Conservation (phyloP, 2,797 vertebrate species). For the Petrocephalus schoutedeni region DNA sequence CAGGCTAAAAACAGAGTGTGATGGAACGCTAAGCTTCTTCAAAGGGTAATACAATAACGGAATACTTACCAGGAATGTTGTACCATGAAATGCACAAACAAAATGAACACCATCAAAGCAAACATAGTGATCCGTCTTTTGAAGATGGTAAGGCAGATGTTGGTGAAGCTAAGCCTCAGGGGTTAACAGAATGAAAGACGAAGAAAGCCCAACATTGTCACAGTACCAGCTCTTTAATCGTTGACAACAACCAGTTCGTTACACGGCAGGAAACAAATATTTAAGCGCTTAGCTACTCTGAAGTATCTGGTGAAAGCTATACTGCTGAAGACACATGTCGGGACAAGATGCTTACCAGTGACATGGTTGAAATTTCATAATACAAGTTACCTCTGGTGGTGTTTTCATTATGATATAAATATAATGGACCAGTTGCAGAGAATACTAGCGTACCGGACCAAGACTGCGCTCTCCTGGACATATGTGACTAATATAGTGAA, state of each 20-base stretch:
- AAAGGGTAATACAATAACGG: neutral
- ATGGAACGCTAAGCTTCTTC: neutral
- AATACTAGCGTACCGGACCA: neutral
- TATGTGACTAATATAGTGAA: neutral
- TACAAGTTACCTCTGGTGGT: neutral
- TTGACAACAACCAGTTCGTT: neutral
- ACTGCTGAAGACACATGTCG: neutral
- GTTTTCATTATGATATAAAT: neutral
- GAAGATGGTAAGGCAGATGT: neutral
- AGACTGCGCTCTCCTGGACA: neutral
- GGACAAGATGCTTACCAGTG: neutral
- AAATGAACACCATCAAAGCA: slow-evolving; percentile 4
- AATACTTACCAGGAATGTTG: slow-evolving; percentile 8
- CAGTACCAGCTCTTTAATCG: slow-evolving; percentile 6
- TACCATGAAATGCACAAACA: neutral
- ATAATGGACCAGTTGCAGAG: neutral
- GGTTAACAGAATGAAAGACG: neutral
- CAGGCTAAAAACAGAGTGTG: neutral
- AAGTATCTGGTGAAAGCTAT: slow-evolving; percentile 4
- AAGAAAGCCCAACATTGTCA: slow-evolving; percentile 9
- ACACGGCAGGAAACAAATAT: neutral
- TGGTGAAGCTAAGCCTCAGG: neutral
- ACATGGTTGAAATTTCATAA: neutral
- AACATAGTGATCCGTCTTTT: slow-evolving; percentile 1
- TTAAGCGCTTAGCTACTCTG: slow-evolving; percentile 4